Base-by-base conservation (phyloP, 2,888 invertebrate genomes). In the Mimachlamys varia region DNA sequence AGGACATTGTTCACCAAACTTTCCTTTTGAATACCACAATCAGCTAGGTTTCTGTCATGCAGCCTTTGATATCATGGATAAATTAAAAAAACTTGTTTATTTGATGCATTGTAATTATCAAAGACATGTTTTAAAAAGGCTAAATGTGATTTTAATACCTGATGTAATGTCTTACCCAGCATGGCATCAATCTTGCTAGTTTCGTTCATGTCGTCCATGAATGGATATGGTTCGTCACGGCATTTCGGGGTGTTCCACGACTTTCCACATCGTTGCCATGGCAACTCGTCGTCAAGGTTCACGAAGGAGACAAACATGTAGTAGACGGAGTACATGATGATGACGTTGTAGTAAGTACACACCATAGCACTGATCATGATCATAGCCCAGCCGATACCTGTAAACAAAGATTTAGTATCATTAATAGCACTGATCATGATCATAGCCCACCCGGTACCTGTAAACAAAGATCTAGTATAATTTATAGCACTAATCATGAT, bases 281-380 rank as follows among this genome's bases (percentile, higher is more conserved):
- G 95, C 13, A 95, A 93, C 27, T 92, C 92, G n/a, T 92, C 93
- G 91, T 95, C 95, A 88, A 95, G 93, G 92, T 93, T 93, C 87
- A 95, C 95, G 62, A 95, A 95, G n/a, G 95, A 94, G 58, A 95
- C 95, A 55, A 95, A 93, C 95, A 95, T 94, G 93, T 95, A 95
- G 94, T 95, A 95, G 91, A 95, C 93, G 90, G 95, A 92, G 91
- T 95, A 95, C 93, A 94, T 94, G 92, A 95, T 95, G 92, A 95
- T 94, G 89, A 95, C 94, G 93, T 95, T 95, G 93, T 95, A 95
- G 93, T 95, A 95, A 89, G 95, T 93, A 76, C 93, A 92, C 7
- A 95, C 95, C 93, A 95, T 93, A 12, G 91, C 94, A 90, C 95
- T 95, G 89, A 95, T 94, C 33, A 93, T 91, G 17, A 94, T 92